Evolutionary conservation across 2,888 invertebrate species (phyloP).

Genomic region (Octonoba sinensis): DNA sequence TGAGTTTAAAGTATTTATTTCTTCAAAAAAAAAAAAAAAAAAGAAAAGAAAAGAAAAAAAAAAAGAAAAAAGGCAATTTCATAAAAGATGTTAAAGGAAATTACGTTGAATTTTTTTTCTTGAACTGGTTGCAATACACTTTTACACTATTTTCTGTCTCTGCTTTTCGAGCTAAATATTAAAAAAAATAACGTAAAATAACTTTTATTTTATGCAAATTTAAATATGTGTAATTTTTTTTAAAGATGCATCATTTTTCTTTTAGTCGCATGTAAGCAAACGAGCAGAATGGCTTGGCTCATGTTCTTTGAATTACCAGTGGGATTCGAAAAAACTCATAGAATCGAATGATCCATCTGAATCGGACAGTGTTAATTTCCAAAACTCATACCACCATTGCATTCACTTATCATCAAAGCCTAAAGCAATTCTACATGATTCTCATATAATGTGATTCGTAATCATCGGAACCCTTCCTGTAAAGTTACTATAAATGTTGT

Average conservation of each 20-base stretch:
- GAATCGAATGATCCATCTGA: slow-evolving; percentile 13
- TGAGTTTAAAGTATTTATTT: too few relatives aligned
- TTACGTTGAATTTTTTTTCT: too few relatives aligned
- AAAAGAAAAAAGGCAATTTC: too few relatives aligned
- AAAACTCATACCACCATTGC: slow-evolving; percentile 10
- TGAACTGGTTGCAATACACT: not conserved
- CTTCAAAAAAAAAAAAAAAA: too few relatives aligned
- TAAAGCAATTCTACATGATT: slow-evolving; percentile 21
- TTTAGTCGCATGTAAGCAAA: slow-evolving; percentile 79
- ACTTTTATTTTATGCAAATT: too few relatives aligned
- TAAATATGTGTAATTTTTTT: too few relatives aligned
- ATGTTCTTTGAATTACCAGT: slow-evolving; percentile 71
- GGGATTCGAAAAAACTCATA: slow-evolving; percentile 19
- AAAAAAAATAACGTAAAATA: too few relatives aligned
- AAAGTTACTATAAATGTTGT: too few relatives aligned
- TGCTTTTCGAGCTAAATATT: not conserved
- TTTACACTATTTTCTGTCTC: not conserved
- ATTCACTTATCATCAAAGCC: slow-evolving; percentile 13
- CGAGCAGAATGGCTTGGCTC: slow-evolving; percentile 82
- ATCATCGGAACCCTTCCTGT: too few relatives aligned
- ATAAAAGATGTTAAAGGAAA: too few relatives aligned
- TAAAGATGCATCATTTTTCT: slow-evolving; percentile 1
- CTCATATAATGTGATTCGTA: slow-evolving; percentile 25
- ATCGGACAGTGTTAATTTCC: slow-evolving; percentile 17
- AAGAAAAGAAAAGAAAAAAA: too few relatives aligned